A percentile compares a stretch with the other conserved stretches of the same genome.
These are phyloP conservation scores for Labia minor DNA, from an alignment of 2,888 invertebrate species.

Conservation along the genomic window DNA sequence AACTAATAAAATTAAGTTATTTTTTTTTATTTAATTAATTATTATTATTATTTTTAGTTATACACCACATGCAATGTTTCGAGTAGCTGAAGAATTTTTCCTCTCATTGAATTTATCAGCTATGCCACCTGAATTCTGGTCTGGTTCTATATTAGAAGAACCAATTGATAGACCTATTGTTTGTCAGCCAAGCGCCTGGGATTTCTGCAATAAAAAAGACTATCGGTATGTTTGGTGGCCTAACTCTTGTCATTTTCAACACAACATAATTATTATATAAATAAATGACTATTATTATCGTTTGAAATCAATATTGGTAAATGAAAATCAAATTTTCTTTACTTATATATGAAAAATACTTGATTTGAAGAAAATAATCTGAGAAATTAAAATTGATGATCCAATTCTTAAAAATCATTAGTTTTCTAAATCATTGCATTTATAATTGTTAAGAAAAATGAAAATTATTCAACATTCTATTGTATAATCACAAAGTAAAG, in stretches of 20 bases:
- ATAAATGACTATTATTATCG: too few species aligned
- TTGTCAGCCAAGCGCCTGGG: slow-evolving; percentile 89
- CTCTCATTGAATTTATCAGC: slow-evolving; percentile 77
- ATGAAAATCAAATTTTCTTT: too few species aligned
- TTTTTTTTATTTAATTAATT: neutral
- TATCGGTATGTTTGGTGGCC: slow-evolving; percentile 54
- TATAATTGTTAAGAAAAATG: too few species aligned
- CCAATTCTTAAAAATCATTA: too few species aligned
- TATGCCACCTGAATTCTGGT: slow-evolving; percentile 82
- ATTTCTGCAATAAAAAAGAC: slow-evolving; percentile 81
- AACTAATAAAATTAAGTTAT: neutral
- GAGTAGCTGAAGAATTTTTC: slow-evolving; percentile 83
- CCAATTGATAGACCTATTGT: slow-evolving; percentile 63
- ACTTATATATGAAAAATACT: too few species aligned
- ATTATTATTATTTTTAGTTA: slow-evolving; percentile 36
- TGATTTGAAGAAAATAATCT: too few species aligned
- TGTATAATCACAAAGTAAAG: too few species aligned
- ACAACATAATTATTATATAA: slow-evolving; percentile 3
- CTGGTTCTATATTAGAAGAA: slow-evolving; percentile 70
- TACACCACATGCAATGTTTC: slow-evolving; percentile 71
- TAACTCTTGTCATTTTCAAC: neutral
- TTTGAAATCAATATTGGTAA: too few species aligned
- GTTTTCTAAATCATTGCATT: too few species aligned
- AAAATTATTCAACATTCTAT: too few species aligned
- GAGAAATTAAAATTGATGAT: too few species aligned